phyloP scores from a whole-genome alignment of 2,888 invertebrate genomes.

The Oxystoma pomonae region DNA sequence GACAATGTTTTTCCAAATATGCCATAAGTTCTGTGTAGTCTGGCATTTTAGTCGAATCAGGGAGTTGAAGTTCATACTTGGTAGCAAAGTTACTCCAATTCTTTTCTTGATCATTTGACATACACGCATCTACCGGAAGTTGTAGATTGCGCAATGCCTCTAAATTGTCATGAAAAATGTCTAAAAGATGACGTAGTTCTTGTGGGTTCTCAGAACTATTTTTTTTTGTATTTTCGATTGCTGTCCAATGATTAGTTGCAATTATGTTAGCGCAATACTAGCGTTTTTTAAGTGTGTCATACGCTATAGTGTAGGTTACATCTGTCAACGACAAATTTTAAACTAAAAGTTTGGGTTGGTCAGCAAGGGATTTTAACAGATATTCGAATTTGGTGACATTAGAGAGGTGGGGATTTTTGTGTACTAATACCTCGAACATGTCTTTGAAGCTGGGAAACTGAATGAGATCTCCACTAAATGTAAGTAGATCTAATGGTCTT shows the following conservation, averaged over 20 bases:
- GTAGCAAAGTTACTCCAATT: not conserved
- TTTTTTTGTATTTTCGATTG: not conserved
- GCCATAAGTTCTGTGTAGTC: not conserved
- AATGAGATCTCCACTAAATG: not conserved
- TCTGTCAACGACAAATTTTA: not conserved
- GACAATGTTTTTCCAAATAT: not conserved
- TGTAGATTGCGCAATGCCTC: not conserved
- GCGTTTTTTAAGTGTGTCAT: not conserved
- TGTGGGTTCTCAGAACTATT: not conserved
- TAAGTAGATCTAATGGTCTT: not conserved
- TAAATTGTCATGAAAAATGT: not conserved
- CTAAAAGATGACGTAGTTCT: not conserved
- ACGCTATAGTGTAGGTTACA: not conserved
- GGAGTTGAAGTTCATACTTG: not conserved
- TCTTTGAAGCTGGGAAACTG: not conserved
- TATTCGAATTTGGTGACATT: not conserved
- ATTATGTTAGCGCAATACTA: not conserved
- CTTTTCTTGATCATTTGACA: not conserved
- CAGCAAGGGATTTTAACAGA: not conserved
- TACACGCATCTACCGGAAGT: not conserved
- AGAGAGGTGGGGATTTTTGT: not conserved
- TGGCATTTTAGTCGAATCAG: not conserved
- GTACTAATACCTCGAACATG: not conserved
- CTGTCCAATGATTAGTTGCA: not conserved
- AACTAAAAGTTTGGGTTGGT: not conserved